These are phyloP conservation scores for Peromyscus polionotus DNA, from an alignment of 2,113 vertebrate genomes.

Conservation along the genomic window DNA sequence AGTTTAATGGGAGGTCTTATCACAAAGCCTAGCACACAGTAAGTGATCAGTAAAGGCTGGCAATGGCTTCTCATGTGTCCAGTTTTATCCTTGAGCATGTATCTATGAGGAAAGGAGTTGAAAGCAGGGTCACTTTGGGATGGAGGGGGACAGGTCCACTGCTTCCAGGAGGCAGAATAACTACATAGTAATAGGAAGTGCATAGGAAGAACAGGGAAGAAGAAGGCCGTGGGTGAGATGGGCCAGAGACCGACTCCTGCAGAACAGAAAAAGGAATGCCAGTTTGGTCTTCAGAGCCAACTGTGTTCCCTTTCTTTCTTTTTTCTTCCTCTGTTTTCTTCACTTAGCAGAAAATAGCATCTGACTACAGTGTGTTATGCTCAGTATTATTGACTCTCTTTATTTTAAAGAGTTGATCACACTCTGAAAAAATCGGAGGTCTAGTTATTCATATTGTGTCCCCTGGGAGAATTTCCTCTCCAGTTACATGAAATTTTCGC, in stretches of 20 bases:
- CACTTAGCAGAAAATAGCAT: not conserved
- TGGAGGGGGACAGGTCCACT: not conserved
- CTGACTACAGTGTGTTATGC: not conserved
- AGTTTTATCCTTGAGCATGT: not conserved
- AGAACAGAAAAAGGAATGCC: not conserved
- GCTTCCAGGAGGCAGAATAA: not conserved
- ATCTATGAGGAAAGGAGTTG: not conserved
- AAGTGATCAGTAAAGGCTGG: not conserved
- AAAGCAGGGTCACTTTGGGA: not conserved
- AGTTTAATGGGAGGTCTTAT: not conserved
- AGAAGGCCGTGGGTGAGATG: rapidly evolving
- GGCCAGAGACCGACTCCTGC: not conserved
- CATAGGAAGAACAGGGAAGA: not conserved
- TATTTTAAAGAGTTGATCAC: not conserved
- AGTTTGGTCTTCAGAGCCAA: not conserved
- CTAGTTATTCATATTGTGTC: not conserved
- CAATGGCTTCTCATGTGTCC: not conserved
- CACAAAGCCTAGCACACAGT: not conserved
- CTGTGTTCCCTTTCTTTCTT: not conserved
- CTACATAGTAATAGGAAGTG: not conserved
- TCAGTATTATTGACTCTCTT: not conserved
- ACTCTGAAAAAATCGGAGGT: not conserved
- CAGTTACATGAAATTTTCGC: not conserved
- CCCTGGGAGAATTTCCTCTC: not conserved
- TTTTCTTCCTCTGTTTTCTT: constrained; percentile 40